Base-by-base conservation (phyloP, 2,113 vertebrate species). In the Nothocercus julius region DNA sequence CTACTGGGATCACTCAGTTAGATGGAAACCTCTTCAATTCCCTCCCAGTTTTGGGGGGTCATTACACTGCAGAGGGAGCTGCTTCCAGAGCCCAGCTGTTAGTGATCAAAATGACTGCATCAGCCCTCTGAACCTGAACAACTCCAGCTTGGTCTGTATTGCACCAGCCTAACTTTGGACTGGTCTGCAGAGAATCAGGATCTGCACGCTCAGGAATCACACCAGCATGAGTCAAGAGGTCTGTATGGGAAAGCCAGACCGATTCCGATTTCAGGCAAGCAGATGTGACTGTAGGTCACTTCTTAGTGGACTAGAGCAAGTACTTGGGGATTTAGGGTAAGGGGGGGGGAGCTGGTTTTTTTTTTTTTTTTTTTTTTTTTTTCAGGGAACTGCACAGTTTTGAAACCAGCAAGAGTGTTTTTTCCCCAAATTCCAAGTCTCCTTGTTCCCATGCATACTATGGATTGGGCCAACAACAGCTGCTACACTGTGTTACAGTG, bases 361-460 rank as follows among this genome's bases (percentile, higher is more conserved):
- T 47, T 96, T 38, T 84, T 83, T 96, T 87, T 96, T 87, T n/a
- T n/a, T 87, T n/a, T n/a, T n/a, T 38, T 84, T 83, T 96, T 87
- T 96, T 87, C 82, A 96, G 76, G 74, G 62, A 84, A 58, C 66
- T 70, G 68, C 34, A 16, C 49, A 44, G 56, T 77, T 93, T 86
- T 85, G 89, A 85, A 94, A 95, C 70, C 68, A 89, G 90, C 40
- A 87, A 59, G 49, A 75, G 54, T 45, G 28, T 34, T 51, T 63
- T 53, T 5, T 5, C 3, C 56, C 56, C 10, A 61, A 62, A 47
- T 83, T 78, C 66, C 44, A 76, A 69, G 83, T 62, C 66, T 27
- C 17, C 64, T 90, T 80, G 51, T 38, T 82, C 32, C 21, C 80
- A 13, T 62, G 53, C 89, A 69, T 34, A 11, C 62, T 74, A 8